A percentile compares a stretch with the other conserved stretches of the same genome.
These are phyloP conservation scores for Acinonyx jubatus DNA, from an alignment of 2,113 vertebrate species.

Conservation along the genomic window DNA sequence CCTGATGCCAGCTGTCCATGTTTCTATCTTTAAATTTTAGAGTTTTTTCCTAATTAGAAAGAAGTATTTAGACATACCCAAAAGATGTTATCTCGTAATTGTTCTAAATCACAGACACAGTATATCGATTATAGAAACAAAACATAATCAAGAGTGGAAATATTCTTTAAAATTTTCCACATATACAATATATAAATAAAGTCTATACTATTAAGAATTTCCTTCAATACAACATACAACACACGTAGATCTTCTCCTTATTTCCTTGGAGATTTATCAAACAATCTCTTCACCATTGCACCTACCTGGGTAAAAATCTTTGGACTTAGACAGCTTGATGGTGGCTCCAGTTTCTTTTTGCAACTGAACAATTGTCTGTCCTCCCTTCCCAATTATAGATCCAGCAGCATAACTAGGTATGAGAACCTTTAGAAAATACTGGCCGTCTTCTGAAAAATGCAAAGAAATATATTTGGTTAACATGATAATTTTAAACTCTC, in stretches of 20 bases:
- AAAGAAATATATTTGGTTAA: slow-evolving; percentile 85
- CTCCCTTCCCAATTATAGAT: slow-evolving; percentile 95
- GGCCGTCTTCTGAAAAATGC: slow-evolving; percentile 92
- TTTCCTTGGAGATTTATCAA: slow-evolving; percentile 75
- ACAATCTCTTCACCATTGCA: slow-evolving; percentile 82
- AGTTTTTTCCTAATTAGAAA: slow-evolving; percentile 24
- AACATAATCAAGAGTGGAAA: slow-evolving; percentile 63
- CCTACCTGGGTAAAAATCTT: slow-evolving; percentile 95
- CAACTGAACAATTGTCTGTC: slow-evolving; percentile 94
- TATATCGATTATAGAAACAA: slow-evolving; percentile 33
- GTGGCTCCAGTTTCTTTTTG: slow-evolving; percentile 94
- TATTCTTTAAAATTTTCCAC: slow-evolving; percentile 62
- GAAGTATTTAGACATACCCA: slow-evolving; percentile 51
- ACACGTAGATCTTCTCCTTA: slow-evolving; percentile 54
- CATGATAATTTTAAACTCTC: slow-evolving; percentile 68
- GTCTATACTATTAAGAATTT: slow-evolving; percentile 59
- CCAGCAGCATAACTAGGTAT: slow-evolving; percentile 95
- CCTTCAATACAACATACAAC: slow-evolving; percentile 66
- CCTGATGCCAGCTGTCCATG: slow-evolving; percentile 80
- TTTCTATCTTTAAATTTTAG: slow-evolving; percentile 69
- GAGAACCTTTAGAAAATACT: slow-evolving; percentile 95
- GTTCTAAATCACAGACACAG: slow-evolving; percentile 52
- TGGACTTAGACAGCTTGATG: slow-evolving; percentile 95
- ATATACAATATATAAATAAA: slow-evolving; percentile 52
- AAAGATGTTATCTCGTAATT: slow-evolving; percentile 56